Conservation (phyloP, 1,140 invertebrate genomes). For the Microvelia longipes region DNA sequence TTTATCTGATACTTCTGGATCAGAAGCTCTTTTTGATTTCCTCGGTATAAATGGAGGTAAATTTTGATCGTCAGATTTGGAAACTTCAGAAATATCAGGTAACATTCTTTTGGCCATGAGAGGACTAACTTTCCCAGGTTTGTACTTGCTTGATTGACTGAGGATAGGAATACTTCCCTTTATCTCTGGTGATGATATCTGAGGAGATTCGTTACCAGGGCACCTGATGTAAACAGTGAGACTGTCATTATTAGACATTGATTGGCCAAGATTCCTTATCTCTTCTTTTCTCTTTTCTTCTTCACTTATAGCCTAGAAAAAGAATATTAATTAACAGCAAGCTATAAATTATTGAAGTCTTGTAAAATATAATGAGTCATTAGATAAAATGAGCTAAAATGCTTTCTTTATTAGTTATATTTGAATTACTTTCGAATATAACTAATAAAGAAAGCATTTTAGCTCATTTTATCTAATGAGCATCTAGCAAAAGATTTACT, state of each 20-base stretch:
- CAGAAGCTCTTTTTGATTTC: slow-evolving; percentile 22
- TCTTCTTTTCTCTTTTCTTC: slow-evolving; percentile 37
- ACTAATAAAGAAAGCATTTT: too few relatives aligned
- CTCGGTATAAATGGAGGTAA: slow-evolving; percentile 28
- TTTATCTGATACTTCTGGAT: slow-evolving; percentile 43
- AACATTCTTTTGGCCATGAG: slow-evolving; percentile 16
- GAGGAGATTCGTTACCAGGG: slow-evolving; percentile 26
- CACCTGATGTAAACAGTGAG: slow-evolving; percentile 47
- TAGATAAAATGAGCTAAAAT: too few relatives aligned
- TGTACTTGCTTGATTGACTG: slow-evolving; percentile 6
- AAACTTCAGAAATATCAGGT: slow-evolving; percentile 17
- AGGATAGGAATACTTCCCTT: not conserved
- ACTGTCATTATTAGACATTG: slow-evolving; percentile 33
- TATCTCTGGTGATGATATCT: not conserved
- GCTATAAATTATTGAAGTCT: too few relatives aligned
- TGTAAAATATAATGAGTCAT: too few relatives aligned
- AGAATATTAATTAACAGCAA: too few relatives aligned
- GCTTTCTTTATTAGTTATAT: too few relatives aligned
- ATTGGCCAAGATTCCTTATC: slow-evolving; percentile 34
- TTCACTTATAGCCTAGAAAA: slow-evolving; percentile 36
- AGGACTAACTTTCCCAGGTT: slow-evolving; percentile 18
- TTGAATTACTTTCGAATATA: too few relatives aligned
- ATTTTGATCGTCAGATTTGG: slow-evolving; percentile 22
- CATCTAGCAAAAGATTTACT: too few relatives aligned
- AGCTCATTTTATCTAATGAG: too few relatives aligned